Evolutionary conservation across 1,140 invertebrate genomes (phyloP).

Genomic region (Anoplolepis gracilipes): DNA sequence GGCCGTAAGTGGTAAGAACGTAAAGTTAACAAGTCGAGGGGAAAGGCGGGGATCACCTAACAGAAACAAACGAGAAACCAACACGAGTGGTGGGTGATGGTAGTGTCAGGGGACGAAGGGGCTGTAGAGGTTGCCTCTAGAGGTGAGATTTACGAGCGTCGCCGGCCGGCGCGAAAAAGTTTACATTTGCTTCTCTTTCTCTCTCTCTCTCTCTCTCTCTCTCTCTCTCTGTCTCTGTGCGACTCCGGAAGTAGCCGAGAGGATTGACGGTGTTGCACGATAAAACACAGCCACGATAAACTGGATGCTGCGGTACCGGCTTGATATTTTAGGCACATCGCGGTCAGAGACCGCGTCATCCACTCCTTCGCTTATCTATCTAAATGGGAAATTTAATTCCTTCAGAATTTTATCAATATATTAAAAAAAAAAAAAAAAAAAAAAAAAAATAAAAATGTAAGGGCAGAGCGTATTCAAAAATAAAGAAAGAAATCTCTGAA

Average conservation of each 20-base stretch:
- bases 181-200: slow-evolving; percentile 60
- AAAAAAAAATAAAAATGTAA: too few species aligned
- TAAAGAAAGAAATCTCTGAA: not conserved
- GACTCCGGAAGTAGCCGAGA: slow-evolving; percentile 20
- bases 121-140: slow-evolving; percentile 62
- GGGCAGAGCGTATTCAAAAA: not conserved
- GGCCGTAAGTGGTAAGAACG: slow-evolving; percentile 74
- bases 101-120: slow-evolving; percentile 6
- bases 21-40: slow-evolving; percentile 76
- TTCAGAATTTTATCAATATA: not conserved
- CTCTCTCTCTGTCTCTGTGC: not conserved
- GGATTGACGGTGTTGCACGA: slow-evolving; percentile 39
- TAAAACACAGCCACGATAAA: slow-evolving; percentile 71
- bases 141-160: slow-evolving; percentile 72
- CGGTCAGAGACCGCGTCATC: not conserved
- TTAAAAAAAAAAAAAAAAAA: not conserved
- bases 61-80: slow-evolving; percentile 74
- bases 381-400: not conserved
- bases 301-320: slow-evolving; percentile 58
- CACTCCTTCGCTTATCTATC: not conserved
- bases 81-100: slow-evolving; percentile 33
- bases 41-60: slow-evolving; percentile 52
- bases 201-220: not conserved
- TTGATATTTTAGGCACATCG: slow-evolving; percentile 29
- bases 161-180: slow-evolving; percentile 62